Conservation (phyloP, 2,113 vertebrate species). For the Melozone crissalis region DNA sequence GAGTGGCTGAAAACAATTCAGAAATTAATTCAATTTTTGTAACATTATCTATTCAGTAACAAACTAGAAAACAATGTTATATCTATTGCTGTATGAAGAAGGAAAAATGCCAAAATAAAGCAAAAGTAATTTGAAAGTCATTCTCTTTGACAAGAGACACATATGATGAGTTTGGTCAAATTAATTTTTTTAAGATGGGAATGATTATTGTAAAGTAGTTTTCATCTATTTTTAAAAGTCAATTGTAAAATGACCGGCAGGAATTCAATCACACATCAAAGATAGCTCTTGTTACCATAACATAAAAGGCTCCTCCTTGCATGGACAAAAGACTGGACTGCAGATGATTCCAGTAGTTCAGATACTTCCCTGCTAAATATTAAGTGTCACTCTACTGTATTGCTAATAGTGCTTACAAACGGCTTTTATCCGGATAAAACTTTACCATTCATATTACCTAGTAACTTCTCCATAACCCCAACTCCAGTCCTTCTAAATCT, state of each 20-base stretch:
- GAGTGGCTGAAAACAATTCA: background rate
- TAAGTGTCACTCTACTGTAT: background rate
- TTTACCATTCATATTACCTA: background rate
- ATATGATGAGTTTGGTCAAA: accelerated
- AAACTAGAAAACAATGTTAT: background rate
- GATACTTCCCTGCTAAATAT: background rate
- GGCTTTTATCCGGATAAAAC: background rate
- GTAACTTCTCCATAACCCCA: background rate
- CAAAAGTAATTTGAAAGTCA: background rate
- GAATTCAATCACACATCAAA: background rate
- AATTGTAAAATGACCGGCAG: background rate
- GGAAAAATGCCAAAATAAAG: background rate
- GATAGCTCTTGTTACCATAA: background rate
- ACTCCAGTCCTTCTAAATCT: background rate
- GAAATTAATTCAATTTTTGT: background rate
- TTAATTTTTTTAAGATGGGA: background rate
- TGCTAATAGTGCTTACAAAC: background rate
- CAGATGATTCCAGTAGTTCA: background rate
- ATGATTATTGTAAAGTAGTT: background rate
- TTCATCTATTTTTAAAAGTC: background rate
- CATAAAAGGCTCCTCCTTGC: background rate
- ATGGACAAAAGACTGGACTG: background rate
- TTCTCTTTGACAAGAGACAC: background rate
- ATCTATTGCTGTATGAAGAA: background rate
- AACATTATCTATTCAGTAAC: background rate